Evolutionary conservation across 1,140 invertebrate species (phyloP).

Genomic region (Dufourea novaeangliae): DNA sequence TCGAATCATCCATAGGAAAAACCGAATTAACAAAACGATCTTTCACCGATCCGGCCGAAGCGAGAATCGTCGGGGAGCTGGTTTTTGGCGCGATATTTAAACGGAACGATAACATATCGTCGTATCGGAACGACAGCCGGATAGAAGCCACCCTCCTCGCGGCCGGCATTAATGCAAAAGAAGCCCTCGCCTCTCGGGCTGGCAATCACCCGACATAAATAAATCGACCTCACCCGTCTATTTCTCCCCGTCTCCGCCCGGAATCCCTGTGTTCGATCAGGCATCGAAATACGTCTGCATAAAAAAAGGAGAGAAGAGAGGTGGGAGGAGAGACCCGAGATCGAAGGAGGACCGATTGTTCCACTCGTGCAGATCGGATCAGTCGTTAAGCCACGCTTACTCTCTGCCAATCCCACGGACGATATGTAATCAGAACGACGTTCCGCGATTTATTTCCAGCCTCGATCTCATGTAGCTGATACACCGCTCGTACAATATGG

Average conservation of each 20-base stretch:
- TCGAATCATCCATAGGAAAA: too few species aligned
- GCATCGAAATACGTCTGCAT: conserved; percentile 59
- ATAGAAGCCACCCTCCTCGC: conserved; percentile 45
- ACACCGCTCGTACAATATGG: conserved; percentile 45
- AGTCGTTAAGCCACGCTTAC: conserved; percentile 64
- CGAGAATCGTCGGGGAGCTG: neutral
- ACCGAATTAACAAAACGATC: too few species aligned
- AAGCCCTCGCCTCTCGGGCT: conserved; percentile 51
- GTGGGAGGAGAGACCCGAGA: conserved; percentile 42
- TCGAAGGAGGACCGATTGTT: conserved; percentile 56
- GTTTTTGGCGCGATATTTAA: conserved; percentile 25
- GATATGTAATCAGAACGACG: conserved; percentile 63
- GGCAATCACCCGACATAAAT: conserved; percentile 68
- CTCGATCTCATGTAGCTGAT: conserved; percentile 48
- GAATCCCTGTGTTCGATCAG: conserved; percentile 64
- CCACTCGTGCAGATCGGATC: conserved; percentile 59
- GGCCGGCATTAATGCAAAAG: conserved; percentile 63
- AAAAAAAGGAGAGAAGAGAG: conserved; percentile 55
- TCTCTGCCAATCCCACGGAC: conserved; percentile 61
- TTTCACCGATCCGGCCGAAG: neutral
- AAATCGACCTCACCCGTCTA: conserved; percentile 63
- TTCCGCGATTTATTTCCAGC: conserved; percentile 61
- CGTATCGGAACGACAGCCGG: conserved; percentile 35
- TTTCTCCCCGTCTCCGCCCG: conserved; percentile 57
- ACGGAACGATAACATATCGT: conserved; percentile 18